phyloP scores from a whole-genome alignment of 2,113 vertebrate species.

The Salvelinus namaycush region DNA sequence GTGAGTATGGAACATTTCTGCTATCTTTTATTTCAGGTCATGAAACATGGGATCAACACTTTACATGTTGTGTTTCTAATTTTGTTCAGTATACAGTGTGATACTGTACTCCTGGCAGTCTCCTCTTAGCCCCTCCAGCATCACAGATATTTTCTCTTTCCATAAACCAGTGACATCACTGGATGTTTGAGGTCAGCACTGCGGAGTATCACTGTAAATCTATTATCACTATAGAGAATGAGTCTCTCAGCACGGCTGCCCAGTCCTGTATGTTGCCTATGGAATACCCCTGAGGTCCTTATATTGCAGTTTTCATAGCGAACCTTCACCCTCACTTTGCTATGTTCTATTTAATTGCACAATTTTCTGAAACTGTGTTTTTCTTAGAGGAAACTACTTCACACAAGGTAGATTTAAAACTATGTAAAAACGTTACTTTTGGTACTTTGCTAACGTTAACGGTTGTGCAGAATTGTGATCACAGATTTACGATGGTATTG shows the following conservation, averaged over 20 bases:
- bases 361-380: neutral
- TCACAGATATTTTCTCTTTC: slow-evolving; percentile 22
- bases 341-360: neutral
- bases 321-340: neutral
- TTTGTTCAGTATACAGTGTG: neutral
- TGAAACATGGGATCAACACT: no score
- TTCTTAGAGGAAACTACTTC: neutral
- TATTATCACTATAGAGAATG: slow-evolving; percentile 4
- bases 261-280: neutral
- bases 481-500: no score
- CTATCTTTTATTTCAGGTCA: no score
- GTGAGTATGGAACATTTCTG: no score
- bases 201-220: slow-evolving; percentile 27
- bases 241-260: neutral
- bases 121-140: slow-evolving; percentile 10
- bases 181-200: slow-evolving; percentile 6
- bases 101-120: slow-evolving; percentile 7
- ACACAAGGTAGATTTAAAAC: neutral
- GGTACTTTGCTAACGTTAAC: neutral
- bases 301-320: neutral
- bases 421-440: neutral
- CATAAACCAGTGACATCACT: slow-evolving; percentile 2
- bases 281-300: neutral
- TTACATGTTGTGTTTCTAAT: no score
- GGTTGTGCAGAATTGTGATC: no score